phyloP scores from a whole-genome alignment of 2,113 vertebrate genomes.

The Amia ocellicauda region DNA sequence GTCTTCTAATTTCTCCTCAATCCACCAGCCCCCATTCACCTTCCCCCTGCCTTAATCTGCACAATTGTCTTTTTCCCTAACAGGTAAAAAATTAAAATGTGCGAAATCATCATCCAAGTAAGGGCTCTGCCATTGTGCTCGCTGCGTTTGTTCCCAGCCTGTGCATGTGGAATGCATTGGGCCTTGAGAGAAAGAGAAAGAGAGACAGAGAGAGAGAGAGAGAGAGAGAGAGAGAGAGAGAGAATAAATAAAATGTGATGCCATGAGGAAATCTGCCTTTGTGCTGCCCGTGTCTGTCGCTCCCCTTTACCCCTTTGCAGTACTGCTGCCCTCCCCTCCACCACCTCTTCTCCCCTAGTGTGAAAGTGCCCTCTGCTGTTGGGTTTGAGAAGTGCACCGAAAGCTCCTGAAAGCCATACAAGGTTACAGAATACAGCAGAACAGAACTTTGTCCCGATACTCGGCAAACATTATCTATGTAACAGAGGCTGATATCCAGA shows the following conservation, averaged over 20 bases:
- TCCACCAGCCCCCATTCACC: neutral
- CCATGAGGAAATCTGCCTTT: slow-evolving; percentile 28
- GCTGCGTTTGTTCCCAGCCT: slow-evolving; percentile 40
- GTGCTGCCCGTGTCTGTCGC: neutral
- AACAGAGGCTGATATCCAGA: no score
- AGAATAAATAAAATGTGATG: no score
- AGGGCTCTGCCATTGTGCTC: slow-evolving; percentile 51
- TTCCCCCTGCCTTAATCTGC: slow-evolving; percentile 31
- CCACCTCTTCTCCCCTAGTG: neutral
- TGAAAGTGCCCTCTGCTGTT: neutral
- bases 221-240: slow-evolving; percentile 8
- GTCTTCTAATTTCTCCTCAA: no score
- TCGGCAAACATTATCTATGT: no score
- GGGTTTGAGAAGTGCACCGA: neutral
- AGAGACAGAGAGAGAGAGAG: neutral
- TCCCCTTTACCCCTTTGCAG: no score
- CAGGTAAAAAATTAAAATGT: slow-evolving; percentile 78
- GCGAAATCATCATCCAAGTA: slow-evolving; percentile 70
- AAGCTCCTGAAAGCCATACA: no score
- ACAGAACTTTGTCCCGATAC: no score
- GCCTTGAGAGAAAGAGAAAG: neutral
- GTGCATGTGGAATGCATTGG: slow-evolving; percentile 65
- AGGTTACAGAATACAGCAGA: no score
- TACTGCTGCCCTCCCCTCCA: neutral
- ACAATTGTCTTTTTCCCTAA: slow-evolving; percentile 52